Percentiles rank a stretch among this genome's conserved stretches.
phyloP scores from a whole-genome alignment of 2,888 invertebrate genomes.

The Dryobota labecula region DNA sequence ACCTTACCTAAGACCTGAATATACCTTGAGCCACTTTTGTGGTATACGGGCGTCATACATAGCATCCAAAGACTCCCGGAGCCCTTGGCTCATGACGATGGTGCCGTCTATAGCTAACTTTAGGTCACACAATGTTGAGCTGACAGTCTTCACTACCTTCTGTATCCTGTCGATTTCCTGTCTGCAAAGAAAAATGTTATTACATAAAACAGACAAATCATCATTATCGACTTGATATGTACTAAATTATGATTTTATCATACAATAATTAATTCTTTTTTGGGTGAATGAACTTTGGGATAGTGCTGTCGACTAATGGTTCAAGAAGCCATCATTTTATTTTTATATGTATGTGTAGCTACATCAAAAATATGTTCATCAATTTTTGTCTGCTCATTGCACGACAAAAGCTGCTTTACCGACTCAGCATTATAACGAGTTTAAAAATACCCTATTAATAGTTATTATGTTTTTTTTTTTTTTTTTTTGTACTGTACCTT shows the following conservation, averaged over 20 bases:
- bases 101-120: constrained; percentile 99
- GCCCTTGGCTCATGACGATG: constrained; percentile 98
- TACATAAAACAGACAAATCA: background rate
- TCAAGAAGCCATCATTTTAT: background rate
- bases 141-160: constrained; percentile 94
- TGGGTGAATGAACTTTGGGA: background rate
- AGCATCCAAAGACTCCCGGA: constrained; percentile 97
- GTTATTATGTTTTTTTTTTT: too few species aligned
- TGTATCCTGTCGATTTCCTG: constrained; percentile 96
- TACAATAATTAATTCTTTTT: background rate
- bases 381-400: too few species aligned
- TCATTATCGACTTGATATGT: background rate
- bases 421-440: too few species aligned
- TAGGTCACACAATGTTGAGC: constrained; percentile 95
- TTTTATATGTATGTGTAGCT: background rate
- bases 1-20: background rate
- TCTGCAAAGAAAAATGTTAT: constrained; percentile 77
- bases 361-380: too few species aligned
- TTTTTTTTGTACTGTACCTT: too few species aligned
- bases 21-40: constrained; percentile 96
- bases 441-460: too few species aligned
- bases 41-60: constrained; percentile 99
- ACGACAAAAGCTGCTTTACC: too few species aligned
- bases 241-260: background rate
- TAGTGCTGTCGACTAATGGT: background rate